A percentile compares a stretch with the other conserved stretches of the same genome.
These are phyloP conservation scores for Microhierax caerulescens DNA, from an alignment of 2,797 vertebrate species.

Conservation along the genomic window DNA sequence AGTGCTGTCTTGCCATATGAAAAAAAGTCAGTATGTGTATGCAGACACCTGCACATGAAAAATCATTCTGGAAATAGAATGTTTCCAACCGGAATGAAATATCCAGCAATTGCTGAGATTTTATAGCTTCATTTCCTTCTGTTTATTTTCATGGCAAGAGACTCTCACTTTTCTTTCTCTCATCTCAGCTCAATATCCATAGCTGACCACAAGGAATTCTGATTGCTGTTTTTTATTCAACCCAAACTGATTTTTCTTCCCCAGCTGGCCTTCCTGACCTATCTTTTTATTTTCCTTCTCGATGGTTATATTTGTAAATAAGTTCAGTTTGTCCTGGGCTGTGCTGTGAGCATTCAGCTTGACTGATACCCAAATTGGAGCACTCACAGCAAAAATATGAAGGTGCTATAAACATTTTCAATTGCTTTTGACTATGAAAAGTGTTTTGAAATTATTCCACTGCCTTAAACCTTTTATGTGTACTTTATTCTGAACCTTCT, in stretches of 20 bases:
- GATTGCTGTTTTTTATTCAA: background rate
- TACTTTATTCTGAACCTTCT: background rate
- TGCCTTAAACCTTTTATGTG: conserved; percentile 18
- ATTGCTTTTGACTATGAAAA: conserved; percentile 42
- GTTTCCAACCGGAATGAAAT: background rate
- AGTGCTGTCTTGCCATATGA: background rate
- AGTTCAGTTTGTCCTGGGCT: background rate
- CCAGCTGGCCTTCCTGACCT: background rate
- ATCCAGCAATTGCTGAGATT: background rate
- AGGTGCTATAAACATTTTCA: conserved; percentile 48
- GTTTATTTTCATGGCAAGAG: background rate
- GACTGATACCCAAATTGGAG: conserved; percentile 39
- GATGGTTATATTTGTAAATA: background rate
- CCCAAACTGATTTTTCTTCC: background rate
- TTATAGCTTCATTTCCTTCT: background rate
- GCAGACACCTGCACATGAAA: background rate
- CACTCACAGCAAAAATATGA: conserved; percentile 47
- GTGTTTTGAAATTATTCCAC: conserved; percentile 27
- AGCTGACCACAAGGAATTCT: background rate
- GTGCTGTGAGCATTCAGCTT: background rate
- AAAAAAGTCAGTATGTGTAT: background rate
- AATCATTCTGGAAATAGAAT: background rate
- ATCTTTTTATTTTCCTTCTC: conserved; percentile 7
- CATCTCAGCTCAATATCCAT: background rate
- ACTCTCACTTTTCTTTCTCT: background rate